Evolutionary conservation across 2,888 invertebrate genomes (phyloP).

Genomic region (Phengaris alcon): DNA sequence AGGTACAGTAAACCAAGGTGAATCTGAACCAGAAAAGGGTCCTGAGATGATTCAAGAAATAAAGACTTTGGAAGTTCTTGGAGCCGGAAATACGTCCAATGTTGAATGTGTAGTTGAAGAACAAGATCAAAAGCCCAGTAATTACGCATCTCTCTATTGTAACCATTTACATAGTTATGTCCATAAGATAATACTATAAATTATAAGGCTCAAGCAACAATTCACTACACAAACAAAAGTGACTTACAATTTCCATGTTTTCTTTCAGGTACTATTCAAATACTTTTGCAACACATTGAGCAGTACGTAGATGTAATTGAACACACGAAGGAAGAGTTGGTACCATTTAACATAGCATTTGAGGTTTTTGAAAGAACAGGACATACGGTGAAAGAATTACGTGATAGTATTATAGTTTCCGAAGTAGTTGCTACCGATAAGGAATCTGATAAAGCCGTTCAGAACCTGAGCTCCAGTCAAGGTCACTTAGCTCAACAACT

Average conservation of each 20-base stretch:
- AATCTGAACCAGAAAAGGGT: background rate
- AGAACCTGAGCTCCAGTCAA: slow-evolving; percentile 42
- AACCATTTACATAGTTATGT: background rate
- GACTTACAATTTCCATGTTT: background rate
- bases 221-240: background rate
- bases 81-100: no score
- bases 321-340: slow-evolving; percentile 56
- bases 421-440: slow-evolving; percentile 38
- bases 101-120: no score
- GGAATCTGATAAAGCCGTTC: slow-evolving; percentile 32
- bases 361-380: slow-evolving; percentile 46
- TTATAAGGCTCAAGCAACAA: background rate
- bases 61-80: no score
- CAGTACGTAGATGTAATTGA: slow-evolving; percentile 61
- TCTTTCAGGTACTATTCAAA: slow-evolving; percentile 39
- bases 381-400: slow-evolving; percentile 54
- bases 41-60: background rate
- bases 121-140: background rate
- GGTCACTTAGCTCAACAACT: slow-evolving; percentile 51
- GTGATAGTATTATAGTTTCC: slow-evolving; percentile 46
- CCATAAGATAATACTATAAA: background rate
- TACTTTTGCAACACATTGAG: slow-evolving; percentile 55
- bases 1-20: no score
- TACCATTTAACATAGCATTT: slow-evolving; percentile 49
- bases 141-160: background rate